Evolutionary conservation across 2,888 invertebrate species (phyloP).

Genomic region (Cephus rjabovi): DNA sequence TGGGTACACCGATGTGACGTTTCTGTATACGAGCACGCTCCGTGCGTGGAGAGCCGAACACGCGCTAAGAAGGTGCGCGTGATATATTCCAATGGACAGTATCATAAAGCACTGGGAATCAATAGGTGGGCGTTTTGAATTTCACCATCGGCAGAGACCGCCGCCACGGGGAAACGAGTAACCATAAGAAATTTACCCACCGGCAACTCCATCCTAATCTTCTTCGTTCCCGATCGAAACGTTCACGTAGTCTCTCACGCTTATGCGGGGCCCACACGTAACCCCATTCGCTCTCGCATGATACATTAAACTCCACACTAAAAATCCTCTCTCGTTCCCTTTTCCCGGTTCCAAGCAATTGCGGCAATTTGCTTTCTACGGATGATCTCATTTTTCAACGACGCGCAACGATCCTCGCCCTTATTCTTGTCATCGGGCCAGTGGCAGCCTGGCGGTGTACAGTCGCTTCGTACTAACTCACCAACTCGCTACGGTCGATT

Average conservation of each 20-base stretch:
- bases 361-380: neutral
- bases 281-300: neutral
- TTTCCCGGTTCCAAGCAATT: neutral
- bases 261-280: neutral
- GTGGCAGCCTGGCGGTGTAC: neutral
- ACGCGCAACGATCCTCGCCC: neutral
- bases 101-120: slow-evolving; percentile 23
- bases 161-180: neutral
- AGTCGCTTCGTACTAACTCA: neutral
- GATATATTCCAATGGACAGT: neutral
- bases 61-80: neutral
- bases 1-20: neutral
- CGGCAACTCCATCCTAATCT: neutral
- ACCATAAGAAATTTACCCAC: neutral
- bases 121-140: slow-evolving; percentile 12
- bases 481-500: neutral
- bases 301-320: neutral
- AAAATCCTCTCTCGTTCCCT: neutral
- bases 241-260: neutral
- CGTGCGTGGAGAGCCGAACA: neutral
- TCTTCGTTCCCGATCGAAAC: neutral
- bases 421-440: neutral
- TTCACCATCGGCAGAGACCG: neutral
- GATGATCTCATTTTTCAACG: too few species aligned
- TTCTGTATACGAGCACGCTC: neutral